Base-by-base conservation (phyloP, 2,888 invertebrate genomes). In the Horisme vitalbata region DNA sequence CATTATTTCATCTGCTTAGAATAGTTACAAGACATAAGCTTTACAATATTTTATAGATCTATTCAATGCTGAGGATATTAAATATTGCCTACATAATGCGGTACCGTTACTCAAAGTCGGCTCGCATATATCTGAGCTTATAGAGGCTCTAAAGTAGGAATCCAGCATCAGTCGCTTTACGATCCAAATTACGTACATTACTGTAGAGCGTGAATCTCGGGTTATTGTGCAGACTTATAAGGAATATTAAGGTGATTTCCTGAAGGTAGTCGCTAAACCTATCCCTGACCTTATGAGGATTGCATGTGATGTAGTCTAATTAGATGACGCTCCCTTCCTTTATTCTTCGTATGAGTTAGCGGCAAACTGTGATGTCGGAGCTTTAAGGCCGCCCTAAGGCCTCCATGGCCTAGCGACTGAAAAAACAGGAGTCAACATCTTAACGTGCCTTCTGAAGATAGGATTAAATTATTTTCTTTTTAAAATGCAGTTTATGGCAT, bases 201-300 rank as follows among this genome's bases (percentile, higher is more conserved):
- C 59, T 65, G 68, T 67, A 67, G 68, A 77, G 74, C 77, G 72
- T 76, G 76, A 75, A 79, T 68, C 50, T 65, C 58, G 60, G 70
- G 68, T 75, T 74, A 79, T 79, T 80, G 75, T 80, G 65, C 59
- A 58, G 74, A 79, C 78, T 36, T 81, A 79, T 80, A 82, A 70
- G 80, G 82, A 58, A 68, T 71, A 77, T 68, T 66, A 59, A 71
- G 64, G 62, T 66, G 55, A 67, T 67, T 70, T 68, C 64, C 50
- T 39, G 59, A 61, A 68, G 67, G 49, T 41, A 71, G 67, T 76
- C 72, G 65, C 57, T 61, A 53, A 68, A 63, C 68, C 64, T 65
- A 70, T 65, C 62, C 61, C 57, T 64, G 65, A 67, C 65, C 69
- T 72, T 68, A 71, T 59, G 72, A 69, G 71, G 73, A 77, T 76